Conservation (phyloP, 2,113 vertebrate species). For the Cygnus buccinator region DNA sequence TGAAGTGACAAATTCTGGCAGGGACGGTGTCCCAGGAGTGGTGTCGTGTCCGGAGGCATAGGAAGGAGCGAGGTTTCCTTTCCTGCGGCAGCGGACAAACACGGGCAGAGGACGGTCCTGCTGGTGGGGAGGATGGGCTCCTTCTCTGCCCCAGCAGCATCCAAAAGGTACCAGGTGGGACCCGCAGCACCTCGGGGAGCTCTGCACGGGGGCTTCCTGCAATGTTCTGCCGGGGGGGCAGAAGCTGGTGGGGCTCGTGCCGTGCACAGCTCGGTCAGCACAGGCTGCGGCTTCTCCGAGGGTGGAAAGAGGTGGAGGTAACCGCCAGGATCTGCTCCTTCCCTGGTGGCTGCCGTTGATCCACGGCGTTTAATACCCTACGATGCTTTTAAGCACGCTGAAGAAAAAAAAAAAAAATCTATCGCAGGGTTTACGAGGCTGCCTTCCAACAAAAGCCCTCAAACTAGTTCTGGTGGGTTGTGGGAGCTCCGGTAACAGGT, state of each 20-base stretch:
- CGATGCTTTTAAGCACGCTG: fast-evolving
- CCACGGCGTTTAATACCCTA: background rate
- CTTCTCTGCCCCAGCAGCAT: background rate
- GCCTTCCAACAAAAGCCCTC: background rate
- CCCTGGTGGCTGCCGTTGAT: background rate
- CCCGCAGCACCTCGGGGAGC: background rate
- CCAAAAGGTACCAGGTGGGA: background rate
- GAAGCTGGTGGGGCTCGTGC: too few species aligned
- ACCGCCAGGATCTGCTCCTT: background rate
- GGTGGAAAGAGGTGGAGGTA: background rate
- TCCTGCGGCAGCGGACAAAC: fast-evolving
- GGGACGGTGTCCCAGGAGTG: too few species aligned
- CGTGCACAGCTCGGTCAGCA: background rate
- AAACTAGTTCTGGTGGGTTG: fast-evolving
- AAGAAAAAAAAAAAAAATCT: background rate
- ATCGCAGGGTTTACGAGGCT: background rate
- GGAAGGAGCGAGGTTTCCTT: background rate
- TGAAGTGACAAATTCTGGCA: background rate
- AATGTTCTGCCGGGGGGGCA: too few species aligned
- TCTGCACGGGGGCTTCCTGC: background rate
- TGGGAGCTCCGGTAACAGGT: background rate
- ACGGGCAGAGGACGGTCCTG: fast-evolving
- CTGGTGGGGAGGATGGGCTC: fast-evolving
- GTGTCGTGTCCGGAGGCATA: fast-evolving
- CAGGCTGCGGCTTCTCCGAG: fast-evolving